phyloP scores from a whole-genome alignment of 1,140 invertebrate genomes.

The Chlorops oryzae region DNA sequence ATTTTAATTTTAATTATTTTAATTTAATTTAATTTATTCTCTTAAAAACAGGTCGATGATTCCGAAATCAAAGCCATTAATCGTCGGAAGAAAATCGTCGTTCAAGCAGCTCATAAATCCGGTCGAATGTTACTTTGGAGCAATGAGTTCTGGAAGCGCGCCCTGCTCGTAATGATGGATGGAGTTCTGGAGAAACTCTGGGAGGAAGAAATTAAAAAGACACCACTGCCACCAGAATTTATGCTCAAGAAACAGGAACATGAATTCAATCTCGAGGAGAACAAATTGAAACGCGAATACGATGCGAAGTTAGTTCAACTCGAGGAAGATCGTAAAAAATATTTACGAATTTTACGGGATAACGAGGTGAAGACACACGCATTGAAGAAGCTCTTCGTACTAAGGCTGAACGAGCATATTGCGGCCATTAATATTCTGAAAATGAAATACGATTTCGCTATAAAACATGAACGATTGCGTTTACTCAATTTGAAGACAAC shows the following conservation, averaged over 20 bases:
- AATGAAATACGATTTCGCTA: constrained; percentile 54
- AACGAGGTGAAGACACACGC: constrained; percentile 51
- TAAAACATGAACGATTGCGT: constrained; percentile 52
- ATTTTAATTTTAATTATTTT: too few relatives aligned
- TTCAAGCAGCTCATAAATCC: constrained; percentile 52
- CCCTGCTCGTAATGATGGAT: constrained; percentile 63
- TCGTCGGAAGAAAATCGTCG: constrained; percentile 51
- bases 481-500: constrained; percentile 24
- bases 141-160: constrained; percentile 57
- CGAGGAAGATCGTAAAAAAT: constrained; percentile 52
- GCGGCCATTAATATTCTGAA: constrained; percentile 51
- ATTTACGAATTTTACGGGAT: constrained; percentile 51
- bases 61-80: constrained; percentile 52
- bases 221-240: constrained; percentile 56
- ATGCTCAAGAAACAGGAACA: constrained; percentile 52
- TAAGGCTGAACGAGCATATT: constrained; percentile 53
- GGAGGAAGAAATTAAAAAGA: constrained; percentile 62
- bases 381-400: constrained; percentile 48
- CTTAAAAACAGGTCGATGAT: constrained; percentile 49
- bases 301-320: constrained; percentile 52
- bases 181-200: constrained; percentile 59
- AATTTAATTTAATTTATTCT: too few relatives aligned
- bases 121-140: constrained; percentile 50
- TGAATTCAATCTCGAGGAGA: constrained; percentile 54
- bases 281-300: constrained; percentile 51